These are phyloP conservation scores for Cynopterus sphinx DNA, from an alignment of 2,797 vertebrate species.

Conservation along the genomic window DNA sequence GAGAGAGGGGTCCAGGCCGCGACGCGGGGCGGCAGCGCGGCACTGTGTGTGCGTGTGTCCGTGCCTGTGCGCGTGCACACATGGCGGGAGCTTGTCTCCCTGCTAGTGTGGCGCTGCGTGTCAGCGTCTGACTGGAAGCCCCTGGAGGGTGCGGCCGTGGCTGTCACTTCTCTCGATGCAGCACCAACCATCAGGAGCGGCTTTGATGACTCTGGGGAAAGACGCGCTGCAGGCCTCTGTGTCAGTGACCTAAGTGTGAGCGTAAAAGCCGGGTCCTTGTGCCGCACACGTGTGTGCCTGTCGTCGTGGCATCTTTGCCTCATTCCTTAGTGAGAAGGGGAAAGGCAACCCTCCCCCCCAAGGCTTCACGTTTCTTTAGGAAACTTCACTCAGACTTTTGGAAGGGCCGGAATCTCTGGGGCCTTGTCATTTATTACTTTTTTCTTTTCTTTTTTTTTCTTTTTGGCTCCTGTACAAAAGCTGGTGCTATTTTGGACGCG, in stretches of 20 bases:
- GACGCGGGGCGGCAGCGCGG: accelerated
- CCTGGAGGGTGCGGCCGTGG: background rate
- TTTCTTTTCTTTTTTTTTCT: background rate
- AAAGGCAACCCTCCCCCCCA: background rate
- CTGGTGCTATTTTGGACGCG: constrained; percentile 25
- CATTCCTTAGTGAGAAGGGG: background rate
- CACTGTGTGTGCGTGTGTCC: background rate
- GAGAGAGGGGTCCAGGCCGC: background rate
- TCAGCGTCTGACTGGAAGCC: background rate
- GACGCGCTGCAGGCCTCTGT: background rate
- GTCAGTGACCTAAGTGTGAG: background rate
- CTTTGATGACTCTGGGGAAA: background rate
- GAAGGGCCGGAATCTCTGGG: constrained; percentile 34
- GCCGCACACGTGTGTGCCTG: background rate
- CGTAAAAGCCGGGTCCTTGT: background rate
- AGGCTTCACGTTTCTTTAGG: background rate
- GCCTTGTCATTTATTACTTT: background rate
- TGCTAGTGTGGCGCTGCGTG: background rate
- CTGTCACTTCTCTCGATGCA: background rate
- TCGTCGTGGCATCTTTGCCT: background rate
- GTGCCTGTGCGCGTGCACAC: accelerated
- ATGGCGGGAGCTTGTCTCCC: background rate
- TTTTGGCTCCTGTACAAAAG: background rate
- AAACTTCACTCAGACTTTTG: constrained; percentile 46
- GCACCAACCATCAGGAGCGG: background rate